Percentiles rank a stretch among this genome's conserved stretches.
Conservation (phyloP, 2,113 vertebrate species). For the Upupa epops region DNA sequence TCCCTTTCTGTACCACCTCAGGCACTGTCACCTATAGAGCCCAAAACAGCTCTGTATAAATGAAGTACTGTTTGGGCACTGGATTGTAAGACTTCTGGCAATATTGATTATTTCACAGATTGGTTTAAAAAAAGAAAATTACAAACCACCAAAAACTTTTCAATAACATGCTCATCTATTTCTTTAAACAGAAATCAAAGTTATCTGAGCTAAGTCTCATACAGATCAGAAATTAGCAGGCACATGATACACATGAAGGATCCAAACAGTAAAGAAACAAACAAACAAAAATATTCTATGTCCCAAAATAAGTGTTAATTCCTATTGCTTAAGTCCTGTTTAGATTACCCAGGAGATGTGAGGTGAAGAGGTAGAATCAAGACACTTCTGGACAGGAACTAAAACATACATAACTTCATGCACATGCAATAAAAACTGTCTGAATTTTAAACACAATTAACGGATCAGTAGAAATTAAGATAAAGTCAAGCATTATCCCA, state of each 20-base stretch:
- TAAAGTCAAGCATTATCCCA: neutral
- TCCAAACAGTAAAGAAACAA: neutral
- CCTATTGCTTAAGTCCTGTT: neutral
- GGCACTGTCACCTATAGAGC: neutral
- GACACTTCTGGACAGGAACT: neutral
- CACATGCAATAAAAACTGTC: neutral
- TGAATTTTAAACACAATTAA: neutral
- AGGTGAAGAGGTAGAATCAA: neutral
- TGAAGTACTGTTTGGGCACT: conserved; percentile 5
- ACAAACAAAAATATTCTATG: neutral
- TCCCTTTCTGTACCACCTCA: neutral
- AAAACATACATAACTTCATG: neutral
- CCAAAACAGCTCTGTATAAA: conserved; percentile 25
- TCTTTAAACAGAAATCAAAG: neutral
- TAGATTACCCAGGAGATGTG: neutral
- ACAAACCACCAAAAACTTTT: neutral
- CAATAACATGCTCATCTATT: neutral
- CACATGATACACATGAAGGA: neutral
- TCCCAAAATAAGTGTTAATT: neutral
- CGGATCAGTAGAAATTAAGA: neutral
- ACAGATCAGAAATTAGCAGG: neutral
- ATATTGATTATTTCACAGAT: conserved; percentile 10
- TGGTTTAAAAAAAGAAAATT: conserved; percentile 41
- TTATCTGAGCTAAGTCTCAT: neutral
- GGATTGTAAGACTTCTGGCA: conserved; percentile 4